These are phyloP conservation scores for Drosophila diplacantha DNA, from an alignment of 2,888 invertebrate genomes.

Conservation along the genomic window DNA sequence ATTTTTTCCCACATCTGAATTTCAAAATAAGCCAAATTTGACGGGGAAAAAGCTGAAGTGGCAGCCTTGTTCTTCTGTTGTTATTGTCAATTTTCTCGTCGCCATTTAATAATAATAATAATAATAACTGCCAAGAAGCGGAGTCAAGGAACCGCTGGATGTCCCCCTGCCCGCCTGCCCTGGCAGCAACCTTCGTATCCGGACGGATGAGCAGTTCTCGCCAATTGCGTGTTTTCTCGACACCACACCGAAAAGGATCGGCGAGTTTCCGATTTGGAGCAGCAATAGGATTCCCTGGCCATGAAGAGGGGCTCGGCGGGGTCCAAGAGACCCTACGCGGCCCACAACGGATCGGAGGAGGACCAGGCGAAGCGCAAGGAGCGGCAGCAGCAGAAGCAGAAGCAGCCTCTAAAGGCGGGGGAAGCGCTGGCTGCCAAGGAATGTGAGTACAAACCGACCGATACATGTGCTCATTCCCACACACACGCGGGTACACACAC, in stretches of 20 bases:
- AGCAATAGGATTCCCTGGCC: slow-evolving; percentile 1
- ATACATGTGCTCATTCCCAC: slow-evolving; percentile 20
- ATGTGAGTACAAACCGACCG: slow-evolving; percentile 15
- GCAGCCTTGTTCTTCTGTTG: no score
- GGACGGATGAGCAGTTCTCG: background rate
- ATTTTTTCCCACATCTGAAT: no score
- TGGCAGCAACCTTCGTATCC: background rate
- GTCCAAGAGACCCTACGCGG: slow-evolving; percentile 6
- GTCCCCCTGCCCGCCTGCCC: background rate
- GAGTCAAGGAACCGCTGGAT: background rate
- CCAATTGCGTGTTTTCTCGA: slow-evolving; percentile 7
- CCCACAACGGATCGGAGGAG: slow-evolving; percentile 4
- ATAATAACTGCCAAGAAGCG: background rate
- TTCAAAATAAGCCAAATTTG: no score
- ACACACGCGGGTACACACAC: background rate
- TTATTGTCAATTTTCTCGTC: slow-evolving; percentile 8
- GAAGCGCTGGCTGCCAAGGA: slow-evolving; percentile 17
- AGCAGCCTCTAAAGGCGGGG: background rate
- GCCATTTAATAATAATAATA: no score
- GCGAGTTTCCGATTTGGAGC: background rate
- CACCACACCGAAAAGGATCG: slow-evolving; percentile 3
- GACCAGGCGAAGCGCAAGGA: background rate
- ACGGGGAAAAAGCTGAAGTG: no score
- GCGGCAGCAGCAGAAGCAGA: slow-evolving; percentile 1
- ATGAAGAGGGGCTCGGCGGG: slow-evolving; percentile 11